Evolutionary conservation across 2,888 invertebrate genomes (phyloP), one percentile per base, ranked within the genome.

Genomic region (Harmothoe impar): DNA sequence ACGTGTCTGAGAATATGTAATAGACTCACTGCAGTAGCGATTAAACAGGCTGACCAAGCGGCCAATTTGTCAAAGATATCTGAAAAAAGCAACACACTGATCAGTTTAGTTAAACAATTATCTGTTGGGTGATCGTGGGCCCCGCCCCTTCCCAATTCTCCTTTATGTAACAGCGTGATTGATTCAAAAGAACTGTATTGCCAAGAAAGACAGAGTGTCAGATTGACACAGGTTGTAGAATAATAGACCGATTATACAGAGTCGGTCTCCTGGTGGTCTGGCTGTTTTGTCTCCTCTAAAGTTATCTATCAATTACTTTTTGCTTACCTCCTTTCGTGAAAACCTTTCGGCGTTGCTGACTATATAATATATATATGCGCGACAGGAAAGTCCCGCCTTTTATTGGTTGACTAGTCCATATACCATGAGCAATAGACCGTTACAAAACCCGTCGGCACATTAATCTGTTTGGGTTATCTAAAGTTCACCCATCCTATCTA

Each of bases 91-190:
- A 29, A 5, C 25, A 0, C 72, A 15, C 72, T 72, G 72, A 72
- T 72, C 72, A 72, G 72, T 72, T 72, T 29, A 25, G 72, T 72
- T 72, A 72, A 72, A 29, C 72, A 72, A 72, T 72, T 72, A 72
- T 72, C 72, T 72, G 29, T 31, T 72, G 29, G 15, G 25, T 15
- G 29, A 72, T 72, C 72, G 29, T 25, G 25, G 29, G 25, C 25
- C 29, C 72, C 29, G 15, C 72, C 72, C 29, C 72, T 72, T 72
- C 15, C 72, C 72, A 7, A 25, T 72, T 25, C 15, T 3, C 5
- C 29, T 62, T 31, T 15, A 72, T 72, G 15, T 72, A 72, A 15
- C 0, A n/a, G 72, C 72, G 72, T 29, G 29, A 15, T 29, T 25
- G n/a, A 25, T 29, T 72, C 15, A 72, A 72, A 72, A 72, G 72